Conservation (phyloP, 2,888 invertebrate genomes). For the Troides aeacus region DNA sequence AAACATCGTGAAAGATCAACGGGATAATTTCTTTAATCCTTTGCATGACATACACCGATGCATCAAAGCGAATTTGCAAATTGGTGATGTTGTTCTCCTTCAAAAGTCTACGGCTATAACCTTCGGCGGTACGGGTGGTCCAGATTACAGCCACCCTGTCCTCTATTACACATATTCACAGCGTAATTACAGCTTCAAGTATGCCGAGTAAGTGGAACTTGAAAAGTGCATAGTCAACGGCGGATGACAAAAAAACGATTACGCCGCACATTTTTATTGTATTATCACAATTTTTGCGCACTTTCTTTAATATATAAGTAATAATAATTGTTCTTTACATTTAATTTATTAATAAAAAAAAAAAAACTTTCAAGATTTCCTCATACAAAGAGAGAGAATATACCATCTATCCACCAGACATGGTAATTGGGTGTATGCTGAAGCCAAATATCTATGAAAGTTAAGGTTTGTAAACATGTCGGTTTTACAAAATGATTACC, state of each 20-base stretch:
- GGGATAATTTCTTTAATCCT: background rate
- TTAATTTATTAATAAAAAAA: no score
- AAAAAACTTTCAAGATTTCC: no score
- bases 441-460: no score
- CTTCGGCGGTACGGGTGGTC: slow-evolving; percentile 38
- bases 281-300: background rate
- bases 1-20: background rate
- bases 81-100: slow-evolving; percentile 33
- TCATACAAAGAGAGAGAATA: no score
- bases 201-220: slow-evolving; percentile 22
- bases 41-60: background rate
- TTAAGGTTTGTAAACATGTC: no score
- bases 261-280: background rate
- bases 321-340: background rate
- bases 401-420: no score
- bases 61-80: slow-evolving; percentile 27
- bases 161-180: slow-evolving; percentile 23
- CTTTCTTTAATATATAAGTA: background rate
- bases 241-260: background rate
- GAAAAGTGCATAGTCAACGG: slow-evolving; percentile 17
- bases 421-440: no score
- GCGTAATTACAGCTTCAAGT: slow-evolving; percentile 25
- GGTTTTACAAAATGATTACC: no score
- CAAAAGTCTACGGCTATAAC: slow-evolving; percentile 33
- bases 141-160: slow-evolving; percentile 31